Evolutionary conservation across 2,888 invertebrate genomes (phyloP), one percentile per base, ranked within the genome.

Genomic region (Synergus laeviventris): DNA sequence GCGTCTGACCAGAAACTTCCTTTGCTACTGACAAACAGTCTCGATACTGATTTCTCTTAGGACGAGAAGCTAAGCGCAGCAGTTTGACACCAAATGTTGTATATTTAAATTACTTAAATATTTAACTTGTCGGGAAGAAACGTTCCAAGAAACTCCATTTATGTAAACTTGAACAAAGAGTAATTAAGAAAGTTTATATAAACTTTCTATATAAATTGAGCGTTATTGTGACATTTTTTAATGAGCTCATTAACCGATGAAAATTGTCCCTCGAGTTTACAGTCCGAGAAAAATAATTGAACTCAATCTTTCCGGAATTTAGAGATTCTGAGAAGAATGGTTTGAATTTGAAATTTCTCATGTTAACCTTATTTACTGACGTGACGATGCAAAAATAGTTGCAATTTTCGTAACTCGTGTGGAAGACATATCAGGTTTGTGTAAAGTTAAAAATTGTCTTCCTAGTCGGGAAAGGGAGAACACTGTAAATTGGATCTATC

Each of bases 401-500:
- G 70, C 49, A 70, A 70, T 70, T 45, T 70, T 45, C 24, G 21
- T 24, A 9, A 66, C 39, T 45, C 45, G 24, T 45, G 49, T 49
- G 49, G 31, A n/a, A 24, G 45, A 45, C 74, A 76, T 74, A 74
- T 79, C 79, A 76, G 79, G 49, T 59, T 60, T 74, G 61, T 70
- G 78, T 74, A 73, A 80, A 85, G 84, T 85, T 85, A 84, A 85
- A 86, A 86, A 87, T 85, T 85, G 84, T 83, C 84, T 83, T 81
- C 74, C 74, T 73, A 54, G 74, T 59, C 49, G 59, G 54, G 74
- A 49, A 74, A 75, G 75, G 74, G 76, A 70, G 76, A 79, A 84
- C 82, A 84, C 88, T 88, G 88, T 90, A 90, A 90, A 90, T 90
- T 90, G 90, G 88, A 90, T 90, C 90, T 89, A 90, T 90, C 90